Evolutionary conservation across 2,113 vertebrate species (phyloP), one percentile per base, ranked within the genome.

Genomic region (Malurus melanocephalus): DNA sequence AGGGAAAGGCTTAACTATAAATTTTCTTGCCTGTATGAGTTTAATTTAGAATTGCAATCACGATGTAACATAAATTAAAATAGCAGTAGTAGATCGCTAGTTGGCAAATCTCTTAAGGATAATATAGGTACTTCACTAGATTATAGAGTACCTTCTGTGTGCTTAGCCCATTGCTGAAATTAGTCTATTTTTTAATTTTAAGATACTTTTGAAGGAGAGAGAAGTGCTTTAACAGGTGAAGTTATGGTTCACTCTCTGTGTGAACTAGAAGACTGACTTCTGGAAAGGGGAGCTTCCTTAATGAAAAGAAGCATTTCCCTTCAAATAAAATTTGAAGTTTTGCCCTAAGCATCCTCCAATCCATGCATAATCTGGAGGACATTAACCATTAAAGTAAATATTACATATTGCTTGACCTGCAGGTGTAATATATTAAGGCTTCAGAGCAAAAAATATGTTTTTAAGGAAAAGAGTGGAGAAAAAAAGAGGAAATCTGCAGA

Each of bases 41-140:
- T 88, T 87, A 88, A 88, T 95, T 93, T 94, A 87, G 89, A 93
- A 85, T 80, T 87, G 65, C 88, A 49, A 46, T 85, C 65, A 71
- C 55, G 56, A 64, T 60, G 67, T 83, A 80, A 80, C 46, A 33
- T 75, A 91, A 93, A 92, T 90, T 94, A 92, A 92, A 83, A 91
- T 72, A 91, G 66, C 80, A 49, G 28, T 82, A 84, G 74, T 66
- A 89, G 74, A 81, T 87, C 7, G 3, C 61, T 68, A 38, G 49
- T 56, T 91, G 83, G 69, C 65, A 91, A 57, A 78, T 40, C 33
- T 72, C 76, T 88, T 65, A 57, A 80, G 71, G 81, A 60, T 71
- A 73, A 68, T 81, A 62, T 35, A 85, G 49, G 38, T 61, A 51
- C 83, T 76, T 89, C 69, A 75, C 17, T 77, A 80, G 56, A 49